Conservation (phyloP, 2,113 vertebrate species). For the Pogona vitticeps region DNA sequence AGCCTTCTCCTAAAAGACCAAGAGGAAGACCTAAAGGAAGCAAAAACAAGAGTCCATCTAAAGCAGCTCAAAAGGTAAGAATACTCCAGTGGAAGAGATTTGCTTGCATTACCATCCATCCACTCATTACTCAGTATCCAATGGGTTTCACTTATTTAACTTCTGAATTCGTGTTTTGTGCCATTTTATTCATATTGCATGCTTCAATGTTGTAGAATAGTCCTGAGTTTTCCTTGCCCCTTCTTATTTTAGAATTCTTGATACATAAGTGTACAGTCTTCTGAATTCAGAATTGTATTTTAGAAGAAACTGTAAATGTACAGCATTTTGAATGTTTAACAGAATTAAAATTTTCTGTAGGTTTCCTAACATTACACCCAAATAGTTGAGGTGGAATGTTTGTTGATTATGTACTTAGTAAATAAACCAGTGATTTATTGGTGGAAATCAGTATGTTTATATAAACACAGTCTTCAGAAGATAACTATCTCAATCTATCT, state of each 20-base stretch:
- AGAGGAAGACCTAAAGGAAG: constrained; percentile 97
- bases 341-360: constrained; percentile 50
- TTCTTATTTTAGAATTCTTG: background rate
- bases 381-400: constrained; percentile 56
- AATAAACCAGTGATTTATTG: constrained; percentile 64
- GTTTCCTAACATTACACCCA: constrained; percentile 54
- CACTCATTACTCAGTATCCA: constrained; percentile 29
- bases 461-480: constrained; percentile 64
- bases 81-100: constrained; percentile 41
- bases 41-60: constrained; percentile 97
- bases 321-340: constrained; percentile 16
- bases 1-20: constrained; percentile 96
- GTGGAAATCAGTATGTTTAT: constrained; percentile 51
- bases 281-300: background rate
- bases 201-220: constrained; percentile 13
- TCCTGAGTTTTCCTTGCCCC: background rate
- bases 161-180: constrained; percentile 26
- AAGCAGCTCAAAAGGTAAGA: constrained; percentile 95
- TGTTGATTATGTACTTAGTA: constrained; percentile 68
- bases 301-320: background rate
- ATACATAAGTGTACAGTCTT: background rate
- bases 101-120: constrained; percentile 41
- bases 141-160: constrained; percentile 31
- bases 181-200: constrained; percentile 46
- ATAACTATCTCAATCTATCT: constrained; percentile 40